Evolutionary conservation across 2,888 invertebrate species (phyloP).

Genomic region (Callimorpha dominula): DNA sequence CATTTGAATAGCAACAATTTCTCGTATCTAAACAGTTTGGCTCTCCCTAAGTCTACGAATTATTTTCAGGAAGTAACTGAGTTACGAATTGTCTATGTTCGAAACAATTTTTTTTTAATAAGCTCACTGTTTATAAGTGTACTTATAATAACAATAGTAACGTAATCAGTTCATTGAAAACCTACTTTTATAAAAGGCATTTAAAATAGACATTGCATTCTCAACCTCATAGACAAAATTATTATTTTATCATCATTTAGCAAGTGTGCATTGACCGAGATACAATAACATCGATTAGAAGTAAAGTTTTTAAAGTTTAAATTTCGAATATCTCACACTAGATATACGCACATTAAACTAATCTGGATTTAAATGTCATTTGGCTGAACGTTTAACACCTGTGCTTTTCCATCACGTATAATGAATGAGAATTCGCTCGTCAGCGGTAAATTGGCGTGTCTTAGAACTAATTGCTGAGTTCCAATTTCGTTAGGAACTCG

Average conservation of each 20-base stretch:
- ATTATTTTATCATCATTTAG: too few relatives aligned
- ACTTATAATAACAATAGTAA: too few relatives aligned
- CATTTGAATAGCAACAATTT: conserved; percentile 4
- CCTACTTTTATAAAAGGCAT: too few relatives aligned
- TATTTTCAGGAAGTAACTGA: conserved; percentile 3
- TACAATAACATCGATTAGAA: neutral
- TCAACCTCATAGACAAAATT: too few relatives aligned
- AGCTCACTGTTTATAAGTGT: too few relatives aligned
- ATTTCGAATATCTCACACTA: neutral
- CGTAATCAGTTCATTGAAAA: too few relatives aligned
- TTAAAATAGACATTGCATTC: too few relatives aligned
- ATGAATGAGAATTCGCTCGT: conserved; percentile 51
- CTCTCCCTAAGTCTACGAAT: conserved; percentile 1
- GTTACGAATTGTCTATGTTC: neutral
- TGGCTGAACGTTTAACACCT: conserved; percentile 31
- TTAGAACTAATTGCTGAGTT: conserved; percentile 68
- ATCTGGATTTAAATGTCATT: conserved; percentile 28
- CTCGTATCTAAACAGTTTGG: neutral
- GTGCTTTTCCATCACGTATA: conserved; percentile 40
- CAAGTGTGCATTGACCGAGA: too few relatives aligned
- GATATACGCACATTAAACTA: conserved; percentile 8
- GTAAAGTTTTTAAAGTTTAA: neutral
- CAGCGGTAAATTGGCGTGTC: conserved; percentile 64
- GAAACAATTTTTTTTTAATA: neutral
- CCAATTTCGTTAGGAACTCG: conserved; percentile 66